Conservation (phyloP, 2,888 invertebrate genomes). For the Leptura quadrifasciata region DNA sequence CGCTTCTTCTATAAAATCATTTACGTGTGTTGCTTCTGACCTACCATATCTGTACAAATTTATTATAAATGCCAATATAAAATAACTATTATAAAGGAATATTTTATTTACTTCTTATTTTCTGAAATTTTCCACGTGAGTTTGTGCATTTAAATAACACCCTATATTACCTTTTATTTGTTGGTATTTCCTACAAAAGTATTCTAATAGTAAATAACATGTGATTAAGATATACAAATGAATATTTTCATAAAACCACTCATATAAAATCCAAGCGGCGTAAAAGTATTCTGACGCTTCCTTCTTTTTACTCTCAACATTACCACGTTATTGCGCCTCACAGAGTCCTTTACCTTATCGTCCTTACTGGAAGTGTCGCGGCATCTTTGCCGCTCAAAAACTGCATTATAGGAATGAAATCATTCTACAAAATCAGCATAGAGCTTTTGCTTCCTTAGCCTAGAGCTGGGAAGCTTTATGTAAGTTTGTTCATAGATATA, state of each 20-base stretch:
- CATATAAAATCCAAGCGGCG: background rate
- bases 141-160: too few relatives aligned
- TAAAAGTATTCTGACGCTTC: background rate
- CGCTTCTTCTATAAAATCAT: too few relatives aligned
- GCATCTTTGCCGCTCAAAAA: constrained; percentile 21
- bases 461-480: constrained; percentile 20
- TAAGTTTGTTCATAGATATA: constrained; percentile 14
- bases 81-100: too few relatives aligned
- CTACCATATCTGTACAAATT: too few relatives aligned
- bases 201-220: too few relatives aligned
- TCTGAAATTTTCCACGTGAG: too few relatives aligned
- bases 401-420: constrained; percentile 26
- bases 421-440: constrained; percentile 15
- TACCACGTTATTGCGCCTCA: constrained; percentile 25
- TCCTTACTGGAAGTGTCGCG: constrained; percentile 21
- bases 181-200: too few relatives aligned
- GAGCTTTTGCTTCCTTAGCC: constrained; percentile 14
- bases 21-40: too few relatives aligned
- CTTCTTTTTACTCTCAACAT: constrained; percentile 8
- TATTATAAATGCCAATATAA: too few relatives aligned
- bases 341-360: constrained; percentile 12
- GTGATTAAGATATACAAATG: too few relatives aligned
- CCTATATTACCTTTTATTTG: too few relatives aligned
- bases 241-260: background rate
- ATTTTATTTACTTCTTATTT: too few relatives aligned